Evolutionary conservation across 92 coral and sea anemone genomes (phyloP), one percentile per base, ranked within the genome.

Genomic region (Bergia sp.): DNA sequence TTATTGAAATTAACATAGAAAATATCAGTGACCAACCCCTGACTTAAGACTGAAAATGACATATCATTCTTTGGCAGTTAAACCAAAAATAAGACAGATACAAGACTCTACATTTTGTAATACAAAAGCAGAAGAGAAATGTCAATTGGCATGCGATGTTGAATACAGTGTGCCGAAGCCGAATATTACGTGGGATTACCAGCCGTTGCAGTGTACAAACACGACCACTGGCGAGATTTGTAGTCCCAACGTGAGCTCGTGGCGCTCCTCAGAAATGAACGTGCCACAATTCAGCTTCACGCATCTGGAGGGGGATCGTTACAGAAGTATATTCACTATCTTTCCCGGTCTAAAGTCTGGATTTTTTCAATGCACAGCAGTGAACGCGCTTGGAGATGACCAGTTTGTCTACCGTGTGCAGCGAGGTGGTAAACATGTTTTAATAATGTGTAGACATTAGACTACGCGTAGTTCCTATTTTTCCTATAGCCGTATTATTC

Each of bases 341-440:
- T 1, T 23, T 45, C 0, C 47, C 38, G 11, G 16, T 83, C 40
- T 37, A 9, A 36, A 83, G 85, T 65, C 81, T 1, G 40, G 50
- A 5, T 89, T 82, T 75, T 66, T 82, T 79, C 67, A 77, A 45
- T 89, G 91, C 45, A 89, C 77, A 36, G 91, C 88, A n/a, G 15
- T 3, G n/a, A 89, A 89, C 45, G 23, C 11, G 29, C 39, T 74
- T 6, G 91, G 91, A 74, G 58, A 29, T 7, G 88, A 76, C 69
- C 0, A 61, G 45, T 39, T 38, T 5, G 47, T 37, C n/a, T 74
- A 74, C 47, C 44, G 42, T 13, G 45, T 74, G 79, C 79, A 61
- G 23, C 69, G 69, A 61, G 23, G 79, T 37, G 13, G 79, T 74
- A 74, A 74, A 39, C 43, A 74, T 38, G 37, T 37, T 76, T 20